Conservation (phyloP, 2,888 invertebrate genomes). For the Ophion ellenae region DNA sequence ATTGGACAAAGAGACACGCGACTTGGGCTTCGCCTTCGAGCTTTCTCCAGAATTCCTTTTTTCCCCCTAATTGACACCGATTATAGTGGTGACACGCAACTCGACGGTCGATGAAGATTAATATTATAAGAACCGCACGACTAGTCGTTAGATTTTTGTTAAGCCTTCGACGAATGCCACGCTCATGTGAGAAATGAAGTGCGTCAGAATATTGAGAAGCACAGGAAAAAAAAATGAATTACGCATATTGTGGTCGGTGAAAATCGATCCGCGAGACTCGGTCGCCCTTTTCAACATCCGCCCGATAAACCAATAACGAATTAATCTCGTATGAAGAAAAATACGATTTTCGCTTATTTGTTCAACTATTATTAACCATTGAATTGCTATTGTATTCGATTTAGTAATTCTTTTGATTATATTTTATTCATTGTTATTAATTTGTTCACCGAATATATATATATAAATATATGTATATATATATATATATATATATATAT, state of each 20-base stretch:
- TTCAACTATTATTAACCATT: background rate
- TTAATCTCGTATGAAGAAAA: background rate
- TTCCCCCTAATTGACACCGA: background rate
- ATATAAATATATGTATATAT: too few species aligned
- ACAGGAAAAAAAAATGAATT: slow-evolving; percentile 22
- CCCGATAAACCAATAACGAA: background rate
- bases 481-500: too few species aligned
- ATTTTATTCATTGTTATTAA: too few species aligned
- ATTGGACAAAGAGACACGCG: slow-evolving; percentile 34
- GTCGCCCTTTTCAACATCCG: background rate
- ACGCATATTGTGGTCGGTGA: slow-evolving; percentile 10
- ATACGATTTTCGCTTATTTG: background rate
- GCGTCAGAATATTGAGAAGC: background rate
- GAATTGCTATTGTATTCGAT: background rate
- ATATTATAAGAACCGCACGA: slow-evolving; percentile 1
- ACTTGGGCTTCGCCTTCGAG: slow-evolving; percentile 60
- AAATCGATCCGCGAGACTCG: slow-evolving; percentile 50
- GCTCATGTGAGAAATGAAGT: slow-evolving; percentile 6
- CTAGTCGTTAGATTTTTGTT: slow-evolving; percentile 37
- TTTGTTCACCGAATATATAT: too few species aligned
- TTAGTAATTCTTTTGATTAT: too few species aligned
- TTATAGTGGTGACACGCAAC: background rate
- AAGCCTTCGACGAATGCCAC: slow-evolving; percentile 10
- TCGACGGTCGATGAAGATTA: background rate
- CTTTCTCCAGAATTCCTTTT: slow-evolving; percentile 54